Percentiles rank a stretch among this genome's conserved stretches.
phyloP scores from a whole-genome alignment of 2,888 invertebrate species.

The Exephanes ischioxanthus region DNA sequence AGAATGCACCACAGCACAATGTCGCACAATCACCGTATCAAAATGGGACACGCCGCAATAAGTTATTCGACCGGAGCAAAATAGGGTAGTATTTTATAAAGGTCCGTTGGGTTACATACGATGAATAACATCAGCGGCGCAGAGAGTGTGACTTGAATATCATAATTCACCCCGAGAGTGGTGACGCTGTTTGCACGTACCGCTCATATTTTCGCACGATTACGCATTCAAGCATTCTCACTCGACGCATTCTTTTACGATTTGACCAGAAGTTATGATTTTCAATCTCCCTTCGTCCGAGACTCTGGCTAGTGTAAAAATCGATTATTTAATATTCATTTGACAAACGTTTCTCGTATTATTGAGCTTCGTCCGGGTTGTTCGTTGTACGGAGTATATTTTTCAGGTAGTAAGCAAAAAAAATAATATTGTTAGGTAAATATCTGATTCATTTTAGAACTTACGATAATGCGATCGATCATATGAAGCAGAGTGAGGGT shows the following conservation, averaged over 20 bases:
- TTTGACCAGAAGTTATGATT: slow-evolving; percentile 41
- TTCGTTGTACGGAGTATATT: too few species aligned
- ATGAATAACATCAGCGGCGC: slow-evolving; percentile 82
- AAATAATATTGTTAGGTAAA: too few species aligned
- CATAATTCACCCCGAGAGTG: slow-evolving; percentile 60
- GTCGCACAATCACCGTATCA: slow-evolving; percentile 80
- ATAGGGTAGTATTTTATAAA: slow-evolving; percentile 84
- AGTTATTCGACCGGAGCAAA: slow-evolving; percentile 83
- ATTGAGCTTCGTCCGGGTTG: too few species aligned
- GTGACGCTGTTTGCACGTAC: slow-evolving; percentile 54
- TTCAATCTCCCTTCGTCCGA: background rate
- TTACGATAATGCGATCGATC: too few species aligned
- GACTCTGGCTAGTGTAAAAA: too few species aligned
- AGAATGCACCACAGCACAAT: slow-evolving; percentile 52
- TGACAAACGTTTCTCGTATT: too few species aligned
- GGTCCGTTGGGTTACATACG: slow-evolving; percentile 83
- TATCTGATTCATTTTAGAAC: too few species aligned
- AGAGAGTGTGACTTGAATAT: slow-evolving; percentile 83
- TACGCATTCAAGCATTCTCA: slow-evolving; percentile 54
- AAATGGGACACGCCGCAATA: slow-evolving; percentile 84
- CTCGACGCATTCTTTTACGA: slow-evolving; percentile 22
- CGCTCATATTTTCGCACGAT: slow-evolving; percentile 45
- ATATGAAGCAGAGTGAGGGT: too few species aligned
- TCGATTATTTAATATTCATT: too few species aligned
- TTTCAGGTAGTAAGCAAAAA: too few species aligned